A percentile compares a stretch with the other conserved stretches of the same genome.
These are phyloP conservation scores for Chirona hameri DNA, from an alignment of 2,888 invertebrate genomes.

Conservation along the genomic window DNA sequence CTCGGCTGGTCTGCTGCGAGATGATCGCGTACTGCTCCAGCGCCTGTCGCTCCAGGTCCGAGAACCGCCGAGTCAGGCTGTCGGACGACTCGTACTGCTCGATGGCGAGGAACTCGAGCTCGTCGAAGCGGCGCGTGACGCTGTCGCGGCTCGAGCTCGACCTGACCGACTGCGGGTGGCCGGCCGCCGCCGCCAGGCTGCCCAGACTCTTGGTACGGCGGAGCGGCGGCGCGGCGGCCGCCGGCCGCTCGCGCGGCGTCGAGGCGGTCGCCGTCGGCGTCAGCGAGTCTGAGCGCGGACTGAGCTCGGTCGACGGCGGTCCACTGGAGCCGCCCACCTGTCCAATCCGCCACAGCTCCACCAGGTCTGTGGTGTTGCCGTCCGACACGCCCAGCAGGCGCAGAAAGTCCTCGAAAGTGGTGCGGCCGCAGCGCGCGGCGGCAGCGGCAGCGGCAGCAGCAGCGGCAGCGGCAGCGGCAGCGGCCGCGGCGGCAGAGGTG, in stretches of 20 bases:
- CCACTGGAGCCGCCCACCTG: constrained; percentile 12
- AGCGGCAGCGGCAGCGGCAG: not conserved
- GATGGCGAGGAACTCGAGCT: constrained; percentile 27
- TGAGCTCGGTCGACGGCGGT: constrained; percentile 4
- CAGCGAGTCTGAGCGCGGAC: constrained; percentile 4
- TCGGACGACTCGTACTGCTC: constrained; percentile 22
- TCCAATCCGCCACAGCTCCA: constrained; percentile 12
- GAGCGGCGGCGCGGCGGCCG: not conserved
- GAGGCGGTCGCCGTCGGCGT: not conserved
- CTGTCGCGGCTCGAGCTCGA: not conserved
- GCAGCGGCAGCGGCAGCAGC: not conserved
- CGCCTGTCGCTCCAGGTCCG: constrained; percentile 12
- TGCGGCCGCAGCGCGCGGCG: not conserved
- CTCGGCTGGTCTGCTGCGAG: not conserved
- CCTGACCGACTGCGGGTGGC: constrained; percentile 1
- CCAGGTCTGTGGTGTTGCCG: constrained; percentile 4
- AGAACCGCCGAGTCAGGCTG: constrained; percentile 11
- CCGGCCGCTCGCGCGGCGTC: not conserved
- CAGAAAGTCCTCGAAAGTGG: constrained; percentile 12
- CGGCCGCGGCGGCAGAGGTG: not conserved
- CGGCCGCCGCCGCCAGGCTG: not conserved
- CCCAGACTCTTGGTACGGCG: constrained; percentile 8
- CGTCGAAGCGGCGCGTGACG: constrained; percentile 3
- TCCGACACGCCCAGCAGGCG: constrained; percentile 8
- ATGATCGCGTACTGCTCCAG: constrained; percentile 8